A percentile compares a stretch with the other conserved stretches of the same genome.
phyloP scores from a whole-genome alignment of 2,113 vertebrate species.

The Ardeotis arabs region DNA sequence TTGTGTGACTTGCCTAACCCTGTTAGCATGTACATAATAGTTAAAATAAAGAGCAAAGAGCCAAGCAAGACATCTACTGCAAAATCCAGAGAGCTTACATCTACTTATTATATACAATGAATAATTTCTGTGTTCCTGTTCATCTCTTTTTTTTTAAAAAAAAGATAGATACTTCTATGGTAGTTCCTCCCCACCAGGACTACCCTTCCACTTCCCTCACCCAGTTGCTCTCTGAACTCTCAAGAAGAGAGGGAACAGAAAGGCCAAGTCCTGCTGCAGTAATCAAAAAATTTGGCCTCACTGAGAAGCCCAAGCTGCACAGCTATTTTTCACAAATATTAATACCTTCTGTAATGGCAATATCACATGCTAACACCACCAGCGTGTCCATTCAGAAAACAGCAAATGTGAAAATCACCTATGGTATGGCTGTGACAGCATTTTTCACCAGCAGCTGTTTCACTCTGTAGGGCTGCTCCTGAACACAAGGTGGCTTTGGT shows the following conservation, averaged over 20 bases:
- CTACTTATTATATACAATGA: neutral
- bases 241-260: neutral
- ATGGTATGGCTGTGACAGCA: accelerated
- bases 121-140: neutral
- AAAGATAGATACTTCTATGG: neutral
- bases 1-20: neutral
- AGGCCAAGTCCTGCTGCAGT: neutral
- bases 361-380: neutral
- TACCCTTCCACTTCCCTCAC: neutral
- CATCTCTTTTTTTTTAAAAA: neutral
- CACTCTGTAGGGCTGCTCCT: neutral
- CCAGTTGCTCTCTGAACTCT: neutral
- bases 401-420: neutral
- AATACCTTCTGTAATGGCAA: neutral
- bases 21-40: neutral
- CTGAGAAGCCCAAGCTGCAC: neutral
- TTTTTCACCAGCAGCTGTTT: neutral
- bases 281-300: neutral
- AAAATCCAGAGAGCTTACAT: neutral
- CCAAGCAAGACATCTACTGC: neutral
- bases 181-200: neutral
- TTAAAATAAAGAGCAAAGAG: neutral
- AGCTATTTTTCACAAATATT: neutral
- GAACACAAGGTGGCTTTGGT: neutral
- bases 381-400: neutral